Evolutionary conservation across 2,797 vertebrate genomes (phyloP).

Genomic region (Oophaga sylvatica): DNA sequence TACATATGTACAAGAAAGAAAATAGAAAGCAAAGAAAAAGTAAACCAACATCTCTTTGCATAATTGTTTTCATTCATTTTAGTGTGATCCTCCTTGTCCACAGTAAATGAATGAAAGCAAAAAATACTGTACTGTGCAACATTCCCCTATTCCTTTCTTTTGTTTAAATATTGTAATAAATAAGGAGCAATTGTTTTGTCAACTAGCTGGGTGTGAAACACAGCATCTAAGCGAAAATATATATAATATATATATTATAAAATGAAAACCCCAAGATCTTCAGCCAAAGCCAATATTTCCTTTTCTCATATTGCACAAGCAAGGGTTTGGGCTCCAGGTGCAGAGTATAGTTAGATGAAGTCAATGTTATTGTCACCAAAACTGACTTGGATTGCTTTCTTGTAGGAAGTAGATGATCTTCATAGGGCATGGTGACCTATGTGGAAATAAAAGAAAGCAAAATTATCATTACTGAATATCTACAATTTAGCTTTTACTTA

Average conservation of each 20-base stretch:
- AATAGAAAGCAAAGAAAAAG: constrained; percentile 75
- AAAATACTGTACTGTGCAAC: constrained; percentile 78
- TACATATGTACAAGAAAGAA: constrained; percentile 77
- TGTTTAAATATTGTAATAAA: constrained; percentile 82
- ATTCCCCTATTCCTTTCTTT: constrained; percentile 69
- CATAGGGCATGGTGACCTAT: constrained; percentile 72
- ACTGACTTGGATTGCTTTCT: constrained; percentile 75
- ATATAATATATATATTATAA: constrained; percentile 31
- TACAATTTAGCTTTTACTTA: neutral
- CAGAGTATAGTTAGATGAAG: constrained; percentile 63
- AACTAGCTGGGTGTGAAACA: constrained; percentile 64
- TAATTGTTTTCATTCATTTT: constrained; percentile 70
- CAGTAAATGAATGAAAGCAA: constrained; percentile 77
- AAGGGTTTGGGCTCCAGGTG: constrained; percentile 71
- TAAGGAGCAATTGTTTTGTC: constrained; percentile 75
- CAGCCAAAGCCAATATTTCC: constrained; percentile 58
- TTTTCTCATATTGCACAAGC: constrained; percentile 78
- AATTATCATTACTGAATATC: neutral
- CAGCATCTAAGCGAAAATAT: constrained; percentile 68
- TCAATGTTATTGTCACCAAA: constrained; percentile 34
- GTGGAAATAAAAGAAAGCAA: constrained; percentile 75
- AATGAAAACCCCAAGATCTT: constrained; percentile 37
- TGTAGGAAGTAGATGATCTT: constrained; percentile 70
- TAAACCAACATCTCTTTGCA: constrained; percentile 71
- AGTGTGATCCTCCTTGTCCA: constrained; percentile 60